Conservation (phyloP, 2,113 vertebrate genomes). For the Gallinago media region DNA sequence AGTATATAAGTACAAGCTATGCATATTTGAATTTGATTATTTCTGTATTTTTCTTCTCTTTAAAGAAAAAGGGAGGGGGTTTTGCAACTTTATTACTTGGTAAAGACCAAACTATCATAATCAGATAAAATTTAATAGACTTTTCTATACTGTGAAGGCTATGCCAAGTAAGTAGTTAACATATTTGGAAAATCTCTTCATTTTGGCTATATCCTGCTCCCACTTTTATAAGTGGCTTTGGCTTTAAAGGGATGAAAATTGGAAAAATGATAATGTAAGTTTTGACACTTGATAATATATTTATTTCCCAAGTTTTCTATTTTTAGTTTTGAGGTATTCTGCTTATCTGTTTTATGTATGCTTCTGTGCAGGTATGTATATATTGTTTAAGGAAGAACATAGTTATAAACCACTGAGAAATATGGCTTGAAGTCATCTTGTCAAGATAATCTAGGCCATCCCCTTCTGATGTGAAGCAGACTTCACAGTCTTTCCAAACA, state of each 20-base stretch:
- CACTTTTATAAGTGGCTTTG: neutral
- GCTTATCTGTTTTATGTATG: neutral
- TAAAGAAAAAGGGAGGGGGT: neutral
- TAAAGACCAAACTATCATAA: neutral
- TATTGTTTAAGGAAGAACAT: neutral
- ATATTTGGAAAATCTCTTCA: neutral
- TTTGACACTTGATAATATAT: neutral
- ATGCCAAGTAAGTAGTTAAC: neutral
- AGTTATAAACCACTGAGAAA: neutral
- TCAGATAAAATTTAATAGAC: neutral
- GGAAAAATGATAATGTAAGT: neutral
- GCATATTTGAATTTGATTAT: neutral
- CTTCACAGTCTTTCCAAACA: neutral
- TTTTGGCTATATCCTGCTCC: neutral
- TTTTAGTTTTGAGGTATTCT: neutral
- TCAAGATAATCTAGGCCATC: neutral
- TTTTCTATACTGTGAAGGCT: neutral
- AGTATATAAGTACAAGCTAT: neutral
- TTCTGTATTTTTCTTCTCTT: neutral
- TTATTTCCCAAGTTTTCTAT: neutral
- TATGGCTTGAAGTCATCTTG: neutral
- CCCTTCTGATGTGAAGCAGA: neutral
- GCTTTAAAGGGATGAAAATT: neutral
- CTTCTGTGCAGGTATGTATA: neutral
- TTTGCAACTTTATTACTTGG: neutral